phyloP scores from a whole-genome alignment of 1,140 invertebrate species.

The Drosophila asahinai region DNA sequence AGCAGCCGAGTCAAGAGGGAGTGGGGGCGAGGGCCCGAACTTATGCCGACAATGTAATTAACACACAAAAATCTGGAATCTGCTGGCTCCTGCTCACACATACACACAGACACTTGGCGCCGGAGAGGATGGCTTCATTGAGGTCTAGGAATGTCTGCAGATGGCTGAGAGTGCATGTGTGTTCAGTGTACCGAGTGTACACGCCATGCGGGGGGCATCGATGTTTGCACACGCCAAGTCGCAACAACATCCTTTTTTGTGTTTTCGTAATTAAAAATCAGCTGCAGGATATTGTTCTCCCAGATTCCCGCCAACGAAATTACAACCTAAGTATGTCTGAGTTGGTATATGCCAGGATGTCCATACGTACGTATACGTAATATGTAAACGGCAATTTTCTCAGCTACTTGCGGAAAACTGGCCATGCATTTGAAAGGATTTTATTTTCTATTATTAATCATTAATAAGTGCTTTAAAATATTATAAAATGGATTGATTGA shows the following conservation, averaged over 20 bases:
- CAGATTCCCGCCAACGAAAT: constrained; percentile 58
- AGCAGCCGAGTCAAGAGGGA: constrained; percentile 29
- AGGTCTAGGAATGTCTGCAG: constrained; percentile 68
- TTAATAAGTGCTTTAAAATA: background rate
- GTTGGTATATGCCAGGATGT: constrained; percentile 6
- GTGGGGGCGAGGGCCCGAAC: constrained; percentile 34
- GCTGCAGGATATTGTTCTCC: constrained; percentile 75
- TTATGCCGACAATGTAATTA: constrained; percentile 79
- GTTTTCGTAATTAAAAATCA: constrained; percentile 81
- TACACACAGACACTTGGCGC: constrained; percentile 6
- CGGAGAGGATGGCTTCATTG: constrained; percentile 66
- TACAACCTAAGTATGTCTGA: constrained; percentile 48
- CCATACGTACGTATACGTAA: constrained; percentile 2
- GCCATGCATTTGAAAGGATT: background rate
- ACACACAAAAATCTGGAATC: constrained; percentile 81
- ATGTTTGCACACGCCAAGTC: constrained; percentile 70
- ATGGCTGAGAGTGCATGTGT: constrained; percentile 14
- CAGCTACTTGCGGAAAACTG: constrained; percentile 25
- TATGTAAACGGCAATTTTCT: constrained; percentile 57
- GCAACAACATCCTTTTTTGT: constrained; percentile 74
- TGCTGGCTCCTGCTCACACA: constrained; percentile 58
- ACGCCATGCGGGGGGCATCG: constrained; percentile 21
- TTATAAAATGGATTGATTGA: background rate
- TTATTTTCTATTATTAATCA: background rate
- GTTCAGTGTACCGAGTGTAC: background rate